Conservation (phyloP, 2,113 vertebrate species). For the Megaptera novaeangliae region DNA sequence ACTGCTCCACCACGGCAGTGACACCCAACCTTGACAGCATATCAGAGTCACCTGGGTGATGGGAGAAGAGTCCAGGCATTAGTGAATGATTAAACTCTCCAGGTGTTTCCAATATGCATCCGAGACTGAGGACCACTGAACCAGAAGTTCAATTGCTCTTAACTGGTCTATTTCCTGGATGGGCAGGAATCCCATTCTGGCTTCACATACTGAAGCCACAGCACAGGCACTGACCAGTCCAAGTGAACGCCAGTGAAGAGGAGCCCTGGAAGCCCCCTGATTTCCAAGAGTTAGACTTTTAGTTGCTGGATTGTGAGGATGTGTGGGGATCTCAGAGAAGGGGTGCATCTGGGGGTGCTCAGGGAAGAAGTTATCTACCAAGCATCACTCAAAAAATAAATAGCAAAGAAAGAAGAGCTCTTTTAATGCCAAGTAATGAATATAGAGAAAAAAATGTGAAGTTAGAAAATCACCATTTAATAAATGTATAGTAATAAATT, state of each 20-base stretch:
- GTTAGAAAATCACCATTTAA: not conserved
- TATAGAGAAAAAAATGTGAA: not conserved
- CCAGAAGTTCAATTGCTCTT: not conserved
- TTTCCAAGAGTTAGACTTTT: not conserved
- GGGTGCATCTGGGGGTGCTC: not conserved
- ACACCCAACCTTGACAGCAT: too few species aligned
- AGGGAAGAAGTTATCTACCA: not conserved
- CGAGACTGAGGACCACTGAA: not conserved
- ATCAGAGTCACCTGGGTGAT: not conserved
- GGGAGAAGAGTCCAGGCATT: not conserved
- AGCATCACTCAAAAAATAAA: not conserved
- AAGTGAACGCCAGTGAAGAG: not conserved
- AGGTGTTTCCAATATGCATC: not conserved
- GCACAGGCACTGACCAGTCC: not conserved
- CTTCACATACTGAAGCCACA: not conserved
- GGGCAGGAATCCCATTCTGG: not conserved
- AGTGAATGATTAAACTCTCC: not conserved
- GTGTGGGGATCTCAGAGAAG: not conserved
- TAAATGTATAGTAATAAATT: not conserved
- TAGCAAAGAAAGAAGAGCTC: not conserved
- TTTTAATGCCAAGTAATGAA: not conserved
- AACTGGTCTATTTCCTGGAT: not conserved
- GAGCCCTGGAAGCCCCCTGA: not conserved
- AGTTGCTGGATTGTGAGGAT: not conserved
- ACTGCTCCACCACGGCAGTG: accelerated